phyloP scores from a whole-genome alignment of 1,140 invertebrate genomes.

The Drosophila ohnishii region DNA sequence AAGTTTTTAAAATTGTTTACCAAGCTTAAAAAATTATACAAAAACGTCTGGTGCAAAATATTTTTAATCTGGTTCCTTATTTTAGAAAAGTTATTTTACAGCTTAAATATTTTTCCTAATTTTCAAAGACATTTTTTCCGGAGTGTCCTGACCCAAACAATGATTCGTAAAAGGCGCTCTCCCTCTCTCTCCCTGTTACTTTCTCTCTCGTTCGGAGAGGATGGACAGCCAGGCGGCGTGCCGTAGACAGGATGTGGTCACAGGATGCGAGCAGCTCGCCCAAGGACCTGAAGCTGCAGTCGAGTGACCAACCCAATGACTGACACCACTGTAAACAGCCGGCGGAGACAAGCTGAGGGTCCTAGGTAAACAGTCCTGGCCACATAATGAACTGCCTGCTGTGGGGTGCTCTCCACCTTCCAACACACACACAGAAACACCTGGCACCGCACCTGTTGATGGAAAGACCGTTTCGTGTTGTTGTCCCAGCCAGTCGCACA shows the following conservation, averaged over 20 bases:
- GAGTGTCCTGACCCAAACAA: slow-evolving; percentile 20
- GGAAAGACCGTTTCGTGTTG: slow-evolving; percentile 17
- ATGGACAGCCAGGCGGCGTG: slow-evolving; percentile 33
- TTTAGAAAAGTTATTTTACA: too few relatives aligned
- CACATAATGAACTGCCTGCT: slow-evolving; percentile 61
- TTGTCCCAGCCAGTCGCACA: slow-evolving; percentile 25
- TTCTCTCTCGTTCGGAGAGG: background rate
- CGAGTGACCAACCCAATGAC: slow-evolving; percentile 70
- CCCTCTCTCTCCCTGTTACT: background rate
- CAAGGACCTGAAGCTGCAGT: slow-evolving; percentile 56
- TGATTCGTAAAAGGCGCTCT: slow-evolving; percentile 5
- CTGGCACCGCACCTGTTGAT: slow-evolving; percentile 64
- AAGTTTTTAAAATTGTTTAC: background rate
- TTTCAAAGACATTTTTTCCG: too few relatives aligned
- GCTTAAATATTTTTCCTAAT: background rate
- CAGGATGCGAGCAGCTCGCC: slow-evolving; percentile 61
- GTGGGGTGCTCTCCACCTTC: background rate
- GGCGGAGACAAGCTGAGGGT: slow-evolving; percentile 20
- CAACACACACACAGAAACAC: background rate
- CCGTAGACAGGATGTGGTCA: slow-evolving; percentile 75
- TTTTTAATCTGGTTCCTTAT: too few relatives aligned
- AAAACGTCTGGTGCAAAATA: background rate
- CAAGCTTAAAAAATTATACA: background rate
- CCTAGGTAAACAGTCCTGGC: slow-evolving; percentile 55
- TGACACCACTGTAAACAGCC: slow-evolving; percentile 74